phyloP scores from a whole-genome alignment of 2,113 vertebrate species.

The Pseudopodoces humilis region DNA sequence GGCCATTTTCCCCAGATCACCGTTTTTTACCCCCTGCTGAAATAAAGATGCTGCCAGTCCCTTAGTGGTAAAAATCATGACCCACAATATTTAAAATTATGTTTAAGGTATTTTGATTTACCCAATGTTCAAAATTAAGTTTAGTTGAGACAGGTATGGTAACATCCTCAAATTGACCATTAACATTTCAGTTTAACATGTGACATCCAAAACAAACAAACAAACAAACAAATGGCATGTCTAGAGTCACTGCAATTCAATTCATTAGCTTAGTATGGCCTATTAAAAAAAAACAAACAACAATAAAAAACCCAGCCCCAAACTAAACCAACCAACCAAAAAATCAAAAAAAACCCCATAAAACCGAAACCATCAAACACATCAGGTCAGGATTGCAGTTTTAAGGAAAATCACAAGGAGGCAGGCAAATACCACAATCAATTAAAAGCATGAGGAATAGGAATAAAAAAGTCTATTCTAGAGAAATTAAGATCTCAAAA shows the following conservation, averaged over 20 bases:
- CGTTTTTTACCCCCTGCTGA: neutral
- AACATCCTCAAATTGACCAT: neutral
- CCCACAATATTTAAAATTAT: neutral
- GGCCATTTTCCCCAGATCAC: neutral
- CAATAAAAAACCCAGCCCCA: no score
- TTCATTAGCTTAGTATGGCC: neutral
- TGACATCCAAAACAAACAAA: neutral
- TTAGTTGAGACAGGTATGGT: neutral
- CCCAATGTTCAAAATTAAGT: neutral
- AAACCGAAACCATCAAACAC: neutral
- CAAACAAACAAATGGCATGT: neutral
- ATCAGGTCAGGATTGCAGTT: conserved; percentile 15
- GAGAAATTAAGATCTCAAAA: neutral
- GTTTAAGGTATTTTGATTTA: neutral
- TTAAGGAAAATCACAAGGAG: conserved; percentile 44
- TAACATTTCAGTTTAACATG: neutral
- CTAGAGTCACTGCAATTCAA: neutral
- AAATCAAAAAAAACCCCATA: accelerated
- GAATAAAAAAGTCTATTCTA: neutral
- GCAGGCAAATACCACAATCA: conserved; percentile 41
- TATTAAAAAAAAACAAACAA: neutral
- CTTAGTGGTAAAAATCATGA: neutral
- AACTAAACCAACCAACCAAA: neutral
- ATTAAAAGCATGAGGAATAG: neutral
- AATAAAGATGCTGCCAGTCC: neutral